Conservation (phyloP, 2,113 vertebrate species). For the Motacilla tschutschensis region DNA sequence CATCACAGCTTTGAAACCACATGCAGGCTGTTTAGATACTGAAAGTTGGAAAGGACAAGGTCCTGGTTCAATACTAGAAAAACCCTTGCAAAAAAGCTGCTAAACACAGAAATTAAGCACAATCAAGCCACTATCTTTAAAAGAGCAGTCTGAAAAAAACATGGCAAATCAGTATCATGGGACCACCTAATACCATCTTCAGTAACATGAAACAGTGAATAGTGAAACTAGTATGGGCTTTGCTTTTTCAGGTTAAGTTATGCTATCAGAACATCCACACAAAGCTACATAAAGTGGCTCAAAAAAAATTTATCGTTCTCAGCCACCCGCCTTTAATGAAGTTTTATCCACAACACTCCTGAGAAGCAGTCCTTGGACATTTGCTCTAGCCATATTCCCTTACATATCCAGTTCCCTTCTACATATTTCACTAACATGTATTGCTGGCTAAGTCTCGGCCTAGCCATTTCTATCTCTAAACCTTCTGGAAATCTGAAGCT, state of each 20-base stretch:
- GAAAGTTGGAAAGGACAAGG: background rate
- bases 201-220: background rate
- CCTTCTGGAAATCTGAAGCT: background rate
- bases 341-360: background rate
- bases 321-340: fast-evolving
- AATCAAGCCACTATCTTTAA: background rate
- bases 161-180: background rate
- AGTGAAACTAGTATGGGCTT: background rate
- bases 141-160: background rate
- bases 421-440: background rate
- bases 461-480: background rate
- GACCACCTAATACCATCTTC: background rate
- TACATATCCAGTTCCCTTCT: background rate
- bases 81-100: background rate
- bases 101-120: background rate
- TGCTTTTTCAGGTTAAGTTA: background rate
- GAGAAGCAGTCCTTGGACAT: background rate
- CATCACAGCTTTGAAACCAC: background rate
- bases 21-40: background rate
- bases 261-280: background rate
- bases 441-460: background rate
- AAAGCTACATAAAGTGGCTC: background rate
- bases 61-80: background rate
- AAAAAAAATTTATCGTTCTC: background rate
- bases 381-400: background rate